phyloP scores from a whole-genome alignment of 2,113 vertebrate species.

The Anolis sagrei region DNA sequence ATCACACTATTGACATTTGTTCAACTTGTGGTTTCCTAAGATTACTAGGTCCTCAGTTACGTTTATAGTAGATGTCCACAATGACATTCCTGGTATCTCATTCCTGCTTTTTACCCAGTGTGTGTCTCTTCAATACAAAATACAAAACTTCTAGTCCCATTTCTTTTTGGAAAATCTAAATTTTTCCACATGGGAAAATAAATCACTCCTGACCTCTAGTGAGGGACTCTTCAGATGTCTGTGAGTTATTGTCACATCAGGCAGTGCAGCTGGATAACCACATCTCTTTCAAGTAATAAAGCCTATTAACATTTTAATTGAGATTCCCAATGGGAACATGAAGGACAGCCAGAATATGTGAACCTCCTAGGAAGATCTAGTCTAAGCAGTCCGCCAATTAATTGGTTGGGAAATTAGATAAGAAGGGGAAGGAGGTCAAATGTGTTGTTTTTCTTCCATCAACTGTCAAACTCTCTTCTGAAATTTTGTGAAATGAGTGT shows the following conservation, averaged over 20 bases:
- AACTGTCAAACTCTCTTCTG: not conserved
- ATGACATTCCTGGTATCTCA: no score
- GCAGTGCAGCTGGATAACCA: not conserved
- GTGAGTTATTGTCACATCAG: conserved; percentile 13
- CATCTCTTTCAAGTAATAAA: conserved; percentile 2
- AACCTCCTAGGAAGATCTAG: not conserved
- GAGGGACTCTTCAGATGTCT: not conserved
- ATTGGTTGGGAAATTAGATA: conserved; percentile 27
- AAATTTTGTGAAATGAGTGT: not conserved
- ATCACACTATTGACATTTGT: no score
- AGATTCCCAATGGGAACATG: not conserved
- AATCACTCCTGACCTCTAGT: not conserved
- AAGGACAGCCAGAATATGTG: not conserved
- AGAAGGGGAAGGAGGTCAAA: not conserved
- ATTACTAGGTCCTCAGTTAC: no score
- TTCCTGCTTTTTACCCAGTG: no score
- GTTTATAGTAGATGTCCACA: no score
- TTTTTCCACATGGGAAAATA: not conserved
- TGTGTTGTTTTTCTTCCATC: not conserved
- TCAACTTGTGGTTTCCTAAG: no score
- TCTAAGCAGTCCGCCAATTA: not conserved
- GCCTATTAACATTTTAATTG: conserved; percentile 22
- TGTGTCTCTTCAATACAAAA: not conserved
- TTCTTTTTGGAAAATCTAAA: not conserved
- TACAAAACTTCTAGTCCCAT: not conserved